Evolutionary conservation across 35 echinoderm and acorn worm genomes (phyloP).

Genomic region (Apostichopus parvimensis): DNA sequence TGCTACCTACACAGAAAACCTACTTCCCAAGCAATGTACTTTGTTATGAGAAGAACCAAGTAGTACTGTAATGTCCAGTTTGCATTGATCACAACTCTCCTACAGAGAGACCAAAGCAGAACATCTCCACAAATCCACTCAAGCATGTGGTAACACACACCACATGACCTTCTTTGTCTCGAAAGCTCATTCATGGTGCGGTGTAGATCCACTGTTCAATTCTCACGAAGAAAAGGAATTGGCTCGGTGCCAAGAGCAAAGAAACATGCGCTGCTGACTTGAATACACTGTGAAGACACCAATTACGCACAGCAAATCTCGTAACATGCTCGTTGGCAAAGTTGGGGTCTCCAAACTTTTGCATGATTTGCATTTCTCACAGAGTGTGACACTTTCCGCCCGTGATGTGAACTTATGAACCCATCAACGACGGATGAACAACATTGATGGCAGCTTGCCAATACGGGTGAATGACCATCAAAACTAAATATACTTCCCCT

Average conservation of each 20-base stretch:
- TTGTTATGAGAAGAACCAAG: too few species aligned
- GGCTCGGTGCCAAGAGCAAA: not conserved
- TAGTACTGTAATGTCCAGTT: too few species aligned
- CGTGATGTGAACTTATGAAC: not conserved
- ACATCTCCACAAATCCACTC: not conserved
- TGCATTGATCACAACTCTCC: too few species aligned
- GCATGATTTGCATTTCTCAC: too few species aligned
- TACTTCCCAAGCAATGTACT: too few species aligned
- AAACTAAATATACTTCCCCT: not conserved
- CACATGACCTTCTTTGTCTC: not conserved
- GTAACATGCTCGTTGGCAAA: not conserved
- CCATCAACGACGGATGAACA: not conserved
- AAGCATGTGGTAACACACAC: not conserved
- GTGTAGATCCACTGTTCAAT: too few species aligned
- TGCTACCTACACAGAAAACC: too few species aligned
- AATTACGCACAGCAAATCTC: not conserved
- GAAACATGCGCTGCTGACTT: not conserved
- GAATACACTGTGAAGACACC: not conserved
- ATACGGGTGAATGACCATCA: conserved; percentile 9
- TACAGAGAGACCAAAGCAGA: too few species aligned
- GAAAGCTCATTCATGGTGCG: not conserved
- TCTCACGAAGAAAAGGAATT: not conserved
- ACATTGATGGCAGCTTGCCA: conserved; percentile 14
- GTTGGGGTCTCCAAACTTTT: too few species aligned
- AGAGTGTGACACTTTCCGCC: not conserved